Percentiles rank a stretch among this genome's conserved stretches.
These are phyloP conservation scores for Acanthopleura granulata DNA, from an alignment of 2,888 invertebrate genomes.

Conservation along the genomic window DNA sequence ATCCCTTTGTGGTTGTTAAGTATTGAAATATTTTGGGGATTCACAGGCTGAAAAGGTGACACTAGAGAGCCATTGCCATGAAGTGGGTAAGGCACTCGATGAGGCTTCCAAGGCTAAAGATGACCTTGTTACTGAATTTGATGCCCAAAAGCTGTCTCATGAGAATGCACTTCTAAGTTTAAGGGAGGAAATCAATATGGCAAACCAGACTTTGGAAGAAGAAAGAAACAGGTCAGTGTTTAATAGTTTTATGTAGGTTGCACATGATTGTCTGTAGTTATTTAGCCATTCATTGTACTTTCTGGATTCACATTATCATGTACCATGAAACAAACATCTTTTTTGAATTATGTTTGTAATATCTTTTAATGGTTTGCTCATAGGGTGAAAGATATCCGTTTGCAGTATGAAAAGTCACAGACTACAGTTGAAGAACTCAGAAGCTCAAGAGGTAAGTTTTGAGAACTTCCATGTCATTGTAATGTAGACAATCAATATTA, in stretches of 20 bases:
- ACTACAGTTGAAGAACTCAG: slow-evolving; percentile 48
- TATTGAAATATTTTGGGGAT: background rate
- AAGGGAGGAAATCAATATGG: slow-evolving; percentile 17
- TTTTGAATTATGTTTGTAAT: no score
- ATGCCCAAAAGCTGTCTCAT: slow-evolving; percentile 14
- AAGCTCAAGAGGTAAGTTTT: slow-evolving; percentile 48
- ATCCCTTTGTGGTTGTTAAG: no score
- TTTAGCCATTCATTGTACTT: no score
- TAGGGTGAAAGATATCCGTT: slow-evolving; percentile 34
- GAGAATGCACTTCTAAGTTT: slow-evolving; percentile 17
- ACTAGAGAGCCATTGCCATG: slow-evolving; percentile 12
- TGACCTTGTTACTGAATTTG: slow-evolving; percentile 13
- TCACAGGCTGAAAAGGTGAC: slow-evolving; percentile 14
- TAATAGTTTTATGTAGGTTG: no score
- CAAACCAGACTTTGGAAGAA: background rate
- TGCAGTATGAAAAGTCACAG: slow-evolving; percentile 39
- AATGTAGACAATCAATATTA: no score
- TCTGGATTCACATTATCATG: no score
- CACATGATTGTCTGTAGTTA: no score
- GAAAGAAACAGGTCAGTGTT: background rate
- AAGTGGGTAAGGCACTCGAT: background rate
- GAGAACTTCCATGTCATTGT: no score
- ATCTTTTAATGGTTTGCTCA: no score
- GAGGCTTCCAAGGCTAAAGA: slow-evolving; percentile 5
- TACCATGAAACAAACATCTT: no score